Conservation (phyloP, 2,888 invertebrate genomes). For the Drosophila rellima region DNA sequence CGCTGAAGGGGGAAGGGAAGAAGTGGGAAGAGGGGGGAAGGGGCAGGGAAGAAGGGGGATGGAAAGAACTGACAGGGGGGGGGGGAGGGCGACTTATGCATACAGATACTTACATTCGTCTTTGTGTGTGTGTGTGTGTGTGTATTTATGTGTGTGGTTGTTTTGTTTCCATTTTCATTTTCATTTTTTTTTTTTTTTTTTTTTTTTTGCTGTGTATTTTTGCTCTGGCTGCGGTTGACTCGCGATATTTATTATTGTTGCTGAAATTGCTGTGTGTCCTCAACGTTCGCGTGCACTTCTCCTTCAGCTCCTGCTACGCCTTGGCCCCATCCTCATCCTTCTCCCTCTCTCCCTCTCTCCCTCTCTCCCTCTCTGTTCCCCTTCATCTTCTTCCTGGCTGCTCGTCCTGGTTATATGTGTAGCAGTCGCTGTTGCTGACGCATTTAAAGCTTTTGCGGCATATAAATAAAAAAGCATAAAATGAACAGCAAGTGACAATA, state of each 20-base stretch:
- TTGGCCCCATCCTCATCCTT: slow-evolving; percentile 1
- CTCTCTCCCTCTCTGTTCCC: not conserved
- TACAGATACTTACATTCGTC: slow-evolving; percentile 35
- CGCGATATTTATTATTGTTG: slow-evolving; percentile 79
- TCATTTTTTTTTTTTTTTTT: slow-evolving; percentile 13
- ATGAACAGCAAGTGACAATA: slow-evolving; percentile 6
- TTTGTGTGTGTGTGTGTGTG: slow-evolving; percentile 4
- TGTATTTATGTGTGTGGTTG: slow-evolving; percentile 24
- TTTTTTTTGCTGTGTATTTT: slow-evolving; percentile 39
- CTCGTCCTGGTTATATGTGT: slow-evolving; percentile 20
- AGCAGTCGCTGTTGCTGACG: slow-evolving; percentile 65
- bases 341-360: not conserved
- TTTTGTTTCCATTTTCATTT: slow-evolving; percentile 31
- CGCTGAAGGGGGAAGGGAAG: not conserved
- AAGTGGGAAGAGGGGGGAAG: not conserved
- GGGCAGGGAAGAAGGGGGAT: not conserved
- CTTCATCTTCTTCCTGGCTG: not conserved
- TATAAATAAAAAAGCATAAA: slow-evolving; percentile 67
- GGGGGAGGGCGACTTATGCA: slow-evolving; percentile 41
- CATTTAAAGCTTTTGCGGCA: slow-evolving; percentile 80
- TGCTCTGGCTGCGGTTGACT: slow-evolving; percentile 76
- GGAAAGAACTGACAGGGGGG: not conserved
- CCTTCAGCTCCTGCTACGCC: not conserved
- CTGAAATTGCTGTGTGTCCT: slow-evolving; percentile 77
- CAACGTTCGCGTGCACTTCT: slow-evolving; percentile 18